Percentiles rank a stretch among this genome's conserved stretches.
These are phyloP conservation scores for Axinella damicornis DNA, from an alignment of 37 sponge, comb jelly and placozoan genomes.

Conservation along the genomic window DNA sequence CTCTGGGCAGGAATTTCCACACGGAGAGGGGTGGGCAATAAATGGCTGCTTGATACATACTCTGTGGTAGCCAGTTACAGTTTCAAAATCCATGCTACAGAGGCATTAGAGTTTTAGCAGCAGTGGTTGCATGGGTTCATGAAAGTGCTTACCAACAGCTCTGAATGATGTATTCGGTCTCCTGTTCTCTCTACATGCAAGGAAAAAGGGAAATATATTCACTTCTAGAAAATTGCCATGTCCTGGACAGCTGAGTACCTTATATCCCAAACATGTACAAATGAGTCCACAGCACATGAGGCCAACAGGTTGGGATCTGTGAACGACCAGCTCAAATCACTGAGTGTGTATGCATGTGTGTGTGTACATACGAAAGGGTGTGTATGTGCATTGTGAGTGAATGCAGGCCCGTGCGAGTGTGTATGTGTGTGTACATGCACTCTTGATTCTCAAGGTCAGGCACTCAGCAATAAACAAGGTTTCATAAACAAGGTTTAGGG, in stretches of 20 bases:
- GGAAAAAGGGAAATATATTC: neutral
- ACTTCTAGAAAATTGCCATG: neutral
- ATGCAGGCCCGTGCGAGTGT: neutral
- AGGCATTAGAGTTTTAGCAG: no score
- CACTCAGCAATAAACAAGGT: no score
- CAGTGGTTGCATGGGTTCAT: neutral
- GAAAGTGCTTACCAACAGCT: constrained; percentile 49
- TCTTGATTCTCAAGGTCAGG: no score
- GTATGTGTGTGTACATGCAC: neutral
- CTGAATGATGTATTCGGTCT: constrained; percentile 63
- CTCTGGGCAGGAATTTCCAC: no score
- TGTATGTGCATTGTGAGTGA: neutral
- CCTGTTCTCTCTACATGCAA: constrained; percentile 22
- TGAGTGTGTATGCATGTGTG: constrained; percentile 5
- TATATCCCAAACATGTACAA: constrained; percentile 88
- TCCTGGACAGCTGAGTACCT: no score
- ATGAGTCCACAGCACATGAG: constrained; percentile 86
- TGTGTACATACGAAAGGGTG: constrained; percentile 25
- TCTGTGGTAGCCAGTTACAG: no score
- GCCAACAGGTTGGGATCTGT: constrained; percentile 69
- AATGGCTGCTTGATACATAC: no score
- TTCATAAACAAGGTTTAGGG: no score
- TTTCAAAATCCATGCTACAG: no score
- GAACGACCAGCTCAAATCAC: constrained; percentile 87
- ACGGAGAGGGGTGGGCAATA: no score